phyloP scores from a whole-genome alignment of 2,888 invertebrate species.

The Hyposoter dolosus region DNA sequence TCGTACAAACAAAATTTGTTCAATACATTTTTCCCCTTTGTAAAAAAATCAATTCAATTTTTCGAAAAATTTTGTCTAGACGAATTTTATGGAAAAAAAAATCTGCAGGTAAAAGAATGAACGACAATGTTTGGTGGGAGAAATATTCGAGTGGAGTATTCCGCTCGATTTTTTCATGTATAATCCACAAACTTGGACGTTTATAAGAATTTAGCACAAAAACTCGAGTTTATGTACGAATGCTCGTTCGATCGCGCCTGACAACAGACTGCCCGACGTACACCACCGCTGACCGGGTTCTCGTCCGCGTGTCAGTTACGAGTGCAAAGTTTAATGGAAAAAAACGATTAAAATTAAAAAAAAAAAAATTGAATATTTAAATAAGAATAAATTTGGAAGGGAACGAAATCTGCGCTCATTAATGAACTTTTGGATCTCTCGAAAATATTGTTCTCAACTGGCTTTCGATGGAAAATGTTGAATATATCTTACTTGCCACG shows the following conservation, averaged over 20 bases:
- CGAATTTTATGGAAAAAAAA: not conserved
- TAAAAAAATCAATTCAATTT: not conserved
- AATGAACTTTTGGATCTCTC: not conserved
- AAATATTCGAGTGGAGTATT: not conserved
- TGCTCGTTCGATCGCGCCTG: constrained; percentile 29
- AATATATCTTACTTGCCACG: not conserved
- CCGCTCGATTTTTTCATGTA: constrained; percentile 21
- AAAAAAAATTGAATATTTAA: not conserved
- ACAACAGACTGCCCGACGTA: constrained; percentile 34
- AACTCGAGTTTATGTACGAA: not conserved
- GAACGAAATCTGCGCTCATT: not conserved
- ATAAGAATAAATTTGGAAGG: not conserved
- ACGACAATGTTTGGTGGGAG: not conserved
- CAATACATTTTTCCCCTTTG: not conserved
- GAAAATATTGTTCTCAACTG: not conserved
- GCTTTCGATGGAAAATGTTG: not conserved
- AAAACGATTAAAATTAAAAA: not conserved
- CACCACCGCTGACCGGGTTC: constrained; percentile 40
- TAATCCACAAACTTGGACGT: constrained; percentile 4
- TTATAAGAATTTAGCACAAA: not conserved
- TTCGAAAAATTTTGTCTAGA: not conserved
- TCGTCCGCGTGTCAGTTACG: not conserved
- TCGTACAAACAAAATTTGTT: not conserved
- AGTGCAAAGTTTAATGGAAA: not conserved
- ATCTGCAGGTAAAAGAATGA: not conserved